phyloP scores from a whole-genome alignment of 1,140 invertebrate species.

The Babylonia areolata region DNA sequence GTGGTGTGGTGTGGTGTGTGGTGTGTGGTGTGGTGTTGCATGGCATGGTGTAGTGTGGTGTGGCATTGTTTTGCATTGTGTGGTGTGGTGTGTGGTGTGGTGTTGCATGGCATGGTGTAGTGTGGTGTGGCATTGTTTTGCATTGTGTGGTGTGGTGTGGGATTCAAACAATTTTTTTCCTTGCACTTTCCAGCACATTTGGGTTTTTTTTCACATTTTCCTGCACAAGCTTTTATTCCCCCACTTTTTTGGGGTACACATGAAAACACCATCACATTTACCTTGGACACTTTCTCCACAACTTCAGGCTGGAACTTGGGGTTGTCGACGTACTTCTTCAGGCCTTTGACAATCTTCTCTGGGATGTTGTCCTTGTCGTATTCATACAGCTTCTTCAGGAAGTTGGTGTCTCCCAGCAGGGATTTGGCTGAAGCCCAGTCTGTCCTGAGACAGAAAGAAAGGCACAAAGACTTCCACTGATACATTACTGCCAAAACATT shows the following conservation, averaged over 20 bases:
- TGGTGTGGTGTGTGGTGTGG: too few relatives aligned
- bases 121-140: too few relatives aligned
- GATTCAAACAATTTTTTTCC: not conserved
- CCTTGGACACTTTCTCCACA: conserved; percentile 75
- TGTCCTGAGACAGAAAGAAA: conserved; percentile 54
- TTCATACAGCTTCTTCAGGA: conserved; percentile 73
- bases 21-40: too few relatives aligned
- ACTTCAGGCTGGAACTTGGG: conserved; percentile 79
- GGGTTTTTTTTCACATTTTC: too few relatives aligned
- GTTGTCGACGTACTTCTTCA: conserved; percentile 80
- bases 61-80: not conserved
- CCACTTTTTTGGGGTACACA: too few relatives aligned
- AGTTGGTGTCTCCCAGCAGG: conserved; percentile 73
- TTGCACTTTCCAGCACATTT: too few relatives aligned
- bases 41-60: too few relatives aligned
- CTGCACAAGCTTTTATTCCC: too few relatives aligned
- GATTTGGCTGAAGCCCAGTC: conserved; percentile 75
- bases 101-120: too few relatives aligned
- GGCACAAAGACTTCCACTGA: not conserved
- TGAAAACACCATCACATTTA: conserved; percentile 39
- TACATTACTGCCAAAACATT: too few relatives aligned
- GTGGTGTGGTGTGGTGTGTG: too few relatives aligned
- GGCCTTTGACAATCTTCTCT: conserved; percentile 85
- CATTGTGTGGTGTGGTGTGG: too few relatives aligned
- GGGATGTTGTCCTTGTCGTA: conserved; percentile 88